A percentile compares a stretch with the other conserved stretches of the same genome.
Conservation (phyloP, 2,888 invertebrate genomes). For the Pseudanteris insignis region DNA sequence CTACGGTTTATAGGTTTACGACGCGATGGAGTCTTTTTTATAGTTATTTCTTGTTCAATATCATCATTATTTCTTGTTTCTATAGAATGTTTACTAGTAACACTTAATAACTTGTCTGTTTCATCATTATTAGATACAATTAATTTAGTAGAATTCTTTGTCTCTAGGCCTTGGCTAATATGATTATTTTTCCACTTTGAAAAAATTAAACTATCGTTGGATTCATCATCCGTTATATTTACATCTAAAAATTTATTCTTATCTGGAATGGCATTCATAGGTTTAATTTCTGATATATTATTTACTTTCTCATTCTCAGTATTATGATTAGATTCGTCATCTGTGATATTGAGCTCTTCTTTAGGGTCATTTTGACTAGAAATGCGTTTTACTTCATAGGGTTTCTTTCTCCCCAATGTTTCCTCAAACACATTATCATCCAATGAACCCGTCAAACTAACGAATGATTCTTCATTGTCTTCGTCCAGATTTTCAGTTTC, state of each 20-base stretch:
- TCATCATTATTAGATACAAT: too few relatives aligned
- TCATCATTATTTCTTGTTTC: too few relatives aligned
- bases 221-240: conserved; percentile 51
- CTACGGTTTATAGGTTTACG: not conserved
- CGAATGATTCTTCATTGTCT: conserved; percentile 10
- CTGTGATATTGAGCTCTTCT: conserved; percentile 49
- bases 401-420: conserved; percentile 10
- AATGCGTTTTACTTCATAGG: not conserved
- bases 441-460: conserved; percentile 5
- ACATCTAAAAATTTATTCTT: conserved; percentile 6
- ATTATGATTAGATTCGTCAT: conserved; percentile 48
- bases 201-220: conserved; percentile 37
- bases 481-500: too few relatives aligned
- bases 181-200: not conserved
- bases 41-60: too few relatives aligned
- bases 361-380: not conserved
- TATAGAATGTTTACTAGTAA: too few relatives aligned
- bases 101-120: too few relatives aligned
- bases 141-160: too few relatives aligned
- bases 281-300: not conserved
- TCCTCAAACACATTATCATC: conserved; percentile 20
- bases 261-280: not conserved
- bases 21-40: not conserved
- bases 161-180: not conserved
- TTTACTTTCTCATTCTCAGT: conserved; percentile 12